These are phyloP conservation scores for Grammatotria lemairii DNA, from an alignment of 2,113 vertebrate species.

Conservation along the genomic window DNA sequence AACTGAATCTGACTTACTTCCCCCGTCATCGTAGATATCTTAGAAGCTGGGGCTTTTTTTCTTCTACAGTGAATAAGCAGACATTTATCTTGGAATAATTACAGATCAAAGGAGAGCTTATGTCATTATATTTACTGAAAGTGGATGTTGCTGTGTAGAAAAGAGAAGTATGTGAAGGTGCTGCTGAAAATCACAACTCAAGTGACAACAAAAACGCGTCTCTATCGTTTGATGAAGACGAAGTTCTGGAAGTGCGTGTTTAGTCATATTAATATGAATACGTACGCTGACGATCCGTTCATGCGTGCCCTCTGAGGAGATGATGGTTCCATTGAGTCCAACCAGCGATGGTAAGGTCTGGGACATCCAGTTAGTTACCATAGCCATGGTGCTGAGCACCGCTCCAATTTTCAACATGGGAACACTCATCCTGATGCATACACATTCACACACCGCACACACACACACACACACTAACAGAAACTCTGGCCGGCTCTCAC, in stretches of 20 bases:
- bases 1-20: not conserved
- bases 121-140: not conserved
- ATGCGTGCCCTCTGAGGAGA: conserved; percentile 59
- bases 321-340: conserved; percentile 80
- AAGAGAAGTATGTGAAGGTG: not conserved
- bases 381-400: conserved; percentile 90
- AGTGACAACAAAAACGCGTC: not conserved
- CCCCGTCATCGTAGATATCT: not conserved
- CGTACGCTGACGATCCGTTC: conserved; percentile 72
- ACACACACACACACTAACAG: not conserved
- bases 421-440: conserved; percentile 75
- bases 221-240: not conserved
- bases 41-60: not conserved
- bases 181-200: not conserved
- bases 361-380: conserved; percentile 97
- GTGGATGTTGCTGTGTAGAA: not conserved
- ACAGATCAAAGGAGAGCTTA: not conserved
- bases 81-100: not conserved
- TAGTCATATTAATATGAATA: conserved; percentile 3
- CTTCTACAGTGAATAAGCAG: not conserved
- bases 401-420: conserved; percentile 90
- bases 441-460: conserved; percentile 4
- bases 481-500: conserved; percentile 18
- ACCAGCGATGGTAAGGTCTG: conserved; percentile 88
- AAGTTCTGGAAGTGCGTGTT: not conserved